Conservation (phyloP, 1,140 invertebrate genomes). For the Saxidomus purpurata region DNA sequence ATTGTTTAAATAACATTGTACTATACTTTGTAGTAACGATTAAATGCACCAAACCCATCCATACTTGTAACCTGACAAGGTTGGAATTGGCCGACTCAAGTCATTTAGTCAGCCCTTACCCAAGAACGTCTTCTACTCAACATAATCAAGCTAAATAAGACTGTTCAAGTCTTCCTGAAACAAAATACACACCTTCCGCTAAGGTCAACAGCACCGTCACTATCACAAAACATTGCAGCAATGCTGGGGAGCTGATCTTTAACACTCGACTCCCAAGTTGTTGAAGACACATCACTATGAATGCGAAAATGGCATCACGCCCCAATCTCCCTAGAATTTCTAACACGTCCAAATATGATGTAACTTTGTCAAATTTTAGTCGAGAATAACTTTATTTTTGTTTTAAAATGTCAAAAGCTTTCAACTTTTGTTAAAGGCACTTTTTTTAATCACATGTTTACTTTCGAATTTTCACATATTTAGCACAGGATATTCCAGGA, state of each 20-base stretch:
- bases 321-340: conserved; percentile 14
- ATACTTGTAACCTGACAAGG: too few species aligned
- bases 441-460: not conserved
- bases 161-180: not conserved
- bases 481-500: not conserved
- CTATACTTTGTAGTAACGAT: too few species aligned
- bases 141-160: too few species aligned
- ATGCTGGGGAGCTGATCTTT: conserved; percentile 16
- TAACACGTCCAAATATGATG: not conserved
- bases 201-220: not conserved
- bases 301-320: conserved; percentile 31
- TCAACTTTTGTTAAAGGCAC: not conserved
- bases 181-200: conserved; percentile 31
- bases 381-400: not conserved
- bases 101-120: too few species aligned
- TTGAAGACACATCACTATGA: conserved; percentile 54
- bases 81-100: too few species aligned
- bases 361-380: not conserved
- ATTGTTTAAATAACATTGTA: too few species aligned
- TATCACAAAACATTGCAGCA: conserved; percentile 52
- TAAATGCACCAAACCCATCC: too few species aligned
- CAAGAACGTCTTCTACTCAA: too few species aligned
- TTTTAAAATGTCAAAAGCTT: not conserved
- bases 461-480: not conserved
- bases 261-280: conserved; percentile 7